Conservation (phyloP, 2,113 vertebrate species). For the Malaclemys terrapin region DNA sequence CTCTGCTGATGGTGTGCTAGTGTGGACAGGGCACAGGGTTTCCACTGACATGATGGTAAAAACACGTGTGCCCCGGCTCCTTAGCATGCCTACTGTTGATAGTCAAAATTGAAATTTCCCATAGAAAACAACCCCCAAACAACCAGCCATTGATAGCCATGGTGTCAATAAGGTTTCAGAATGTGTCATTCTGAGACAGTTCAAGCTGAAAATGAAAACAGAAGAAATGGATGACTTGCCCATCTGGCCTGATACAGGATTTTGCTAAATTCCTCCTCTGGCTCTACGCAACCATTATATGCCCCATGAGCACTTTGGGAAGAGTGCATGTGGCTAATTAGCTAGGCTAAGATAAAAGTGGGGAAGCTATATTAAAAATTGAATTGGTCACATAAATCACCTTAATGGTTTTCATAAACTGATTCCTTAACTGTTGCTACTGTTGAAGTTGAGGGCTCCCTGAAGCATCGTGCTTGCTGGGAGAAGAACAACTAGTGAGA, state of each 20-base stretch:
- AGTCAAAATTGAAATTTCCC: not conserved
- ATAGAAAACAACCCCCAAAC: accelerated
- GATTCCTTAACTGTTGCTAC: not conserved
- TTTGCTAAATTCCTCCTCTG: not conserved
- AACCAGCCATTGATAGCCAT: not conserved
- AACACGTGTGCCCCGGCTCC: constrained; percentile 48
- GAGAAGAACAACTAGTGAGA: not conserved
- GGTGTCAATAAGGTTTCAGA: not conserved
- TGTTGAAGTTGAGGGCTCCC: not conserved
- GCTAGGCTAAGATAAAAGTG: not conserved
- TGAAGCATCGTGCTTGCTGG: constrained; percentile 2
- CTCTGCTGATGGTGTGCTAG: constrained; percentile 42
- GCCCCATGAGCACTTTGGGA: not conserved
- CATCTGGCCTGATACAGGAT: not conserved
- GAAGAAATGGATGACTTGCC: not conserved
- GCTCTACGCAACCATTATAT: not conserved
- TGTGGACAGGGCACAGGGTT: constrained; percentile 59
- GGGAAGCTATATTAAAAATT: accelerated
- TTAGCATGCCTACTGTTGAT: constrained; percentile 26
- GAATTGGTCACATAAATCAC: accelerated
- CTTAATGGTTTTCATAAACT: accelerated
- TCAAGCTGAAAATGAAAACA: not conserved
- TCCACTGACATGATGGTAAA: constrained; percentile 16
- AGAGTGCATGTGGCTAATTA: not conserved
- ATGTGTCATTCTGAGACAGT: not conserved